Percentiles rank a stretch among this genome's conserved stretches.
Evolutionary conservation across 2,797 vertebrate genomes (phyloP).

Genomic region (Myotis findleyi): DNA sequence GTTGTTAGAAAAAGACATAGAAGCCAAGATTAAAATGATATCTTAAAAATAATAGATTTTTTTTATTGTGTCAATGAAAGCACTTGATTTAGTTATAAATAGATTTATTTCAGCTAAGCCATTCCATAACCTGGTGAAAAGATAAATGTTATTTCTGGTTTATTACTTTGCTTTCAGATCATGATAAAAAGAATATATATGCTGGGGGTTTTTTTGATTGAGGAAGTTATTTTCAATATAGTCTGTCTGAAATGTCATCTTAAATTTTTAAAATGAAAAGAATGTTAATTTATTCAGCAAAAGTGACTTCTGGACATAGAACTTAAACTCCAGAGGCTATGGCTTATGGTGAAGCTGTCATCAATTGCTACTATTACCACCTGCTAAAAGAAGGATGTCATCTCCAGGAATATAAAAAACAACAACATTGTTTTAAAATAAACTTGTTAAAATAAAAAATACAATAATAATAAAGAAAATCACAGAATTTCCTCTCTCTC

Average conservation of each 20-base stretch:
- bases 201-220: conserved; percentile 61
- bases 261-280: conserved; percentile 78
- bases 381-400: conserved; percentile 66
- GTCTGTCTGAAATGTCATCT: conserved; percentile 76
- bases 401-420: conserved; percentile 76
- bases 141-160: conserved; percentile 67
- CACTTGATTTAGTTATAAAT: conserved; percentile 30
- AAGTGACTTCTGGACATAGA: conserved; percentile 71
- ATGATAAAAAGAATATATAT: conserved; percentile 68
- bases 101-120: conserved; percentile 58
- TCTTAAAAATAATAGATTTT: conserved; percentile 49
- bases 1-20: not conserved
- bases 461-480: not conserved
- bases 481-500: not conserved
- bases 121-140: conserved; percentile 32
- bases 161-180: conserved; percentile 68
- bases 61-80: not conserved
- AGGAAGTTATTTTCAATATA: conserved; percentile 76
- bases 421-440: conserved; percentile 51
- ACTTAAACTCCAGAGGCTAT: conserved; percentile 77
- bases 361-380: conserved; percentile 62
- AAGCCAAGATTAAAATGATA: not conserved
- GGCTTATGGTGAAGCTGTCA: conserved; percentile 77
- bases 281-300: conserved; percentile 86
- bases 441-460: conserved; percentile 69